Conservation (phyloP, 2,888 invertebrate genomes). For the Lasioglossum vierecki region DNA sequence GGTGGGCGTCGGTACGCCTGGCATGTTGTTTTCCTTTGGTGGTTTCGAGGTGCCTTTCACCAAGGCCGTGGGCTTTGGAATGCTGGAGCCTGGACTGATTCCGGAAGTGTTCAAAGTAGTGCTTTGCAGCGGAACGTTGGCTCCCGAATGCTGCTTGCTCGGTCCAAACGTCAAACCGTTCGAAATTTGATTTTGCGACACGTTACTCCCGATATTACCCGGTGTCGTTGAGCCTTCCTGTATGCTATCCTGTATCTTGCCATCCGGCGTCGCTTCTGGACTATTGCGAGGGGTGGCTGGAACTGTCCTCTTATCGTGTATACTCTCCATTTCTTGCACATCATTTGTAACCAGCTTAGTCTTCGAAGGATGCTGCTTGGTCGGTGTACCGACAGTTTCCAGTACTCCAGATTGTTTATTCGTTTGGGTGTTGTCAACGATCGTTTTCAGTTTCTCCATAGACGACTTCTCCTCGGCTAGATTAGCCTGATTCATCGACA, state of each 20-base stretch:
- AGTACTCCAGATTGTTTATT: constrained; percentile 42
- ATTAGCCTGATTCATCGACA: constrained; percentile 78
- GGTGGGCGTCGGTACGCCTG: constrained; percentile 85
- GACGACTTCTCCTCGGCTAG: constrained; percentile 66
- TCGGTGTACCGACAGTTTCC: constrained; percentile 33
- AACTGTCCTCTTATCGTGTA: constrained; percentile 29
- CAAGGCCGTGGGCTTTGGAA: constrained; percentile 96
- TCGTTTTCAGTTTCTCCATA: constrained; percentile 41
- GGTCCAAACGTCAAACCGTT: constrained; percentile 51
- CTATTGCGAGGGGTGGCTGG: constrained; percentile 23
- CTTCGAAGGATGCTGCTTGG: constrained; percentile 39
- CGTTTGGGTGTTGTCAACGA: constrained; percentile 45
- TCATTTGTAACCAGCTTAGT: constrained; percentile 8
- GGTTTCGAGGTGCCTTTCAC: constrained; percentile 95
- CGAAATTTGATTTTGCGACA: constrained; percentile 22
- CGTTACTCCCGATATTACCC: not conserved
- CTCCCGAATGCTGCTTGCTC: constrained; percentile 47
- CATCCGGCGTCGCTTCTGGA: constrained; percentile 30
- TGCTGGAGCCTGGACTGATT: constrained; percentile 86
- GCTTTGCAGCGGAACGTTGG: constrained; percentile 64
- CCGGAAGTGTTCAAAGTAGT: constrained; percentile 52
- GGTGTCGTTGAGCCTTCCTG: constrained; percentile 34
- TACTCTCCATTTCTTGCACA: constrained; percentile 4
- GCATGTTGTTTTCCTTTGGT: constrained; percentile 84
- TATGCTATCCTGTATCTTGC: constrained; percentile 18